Base-by-base conservation (phyloP, 2,797 vertebrate species). In the Nyctalus aviator region DNA sequence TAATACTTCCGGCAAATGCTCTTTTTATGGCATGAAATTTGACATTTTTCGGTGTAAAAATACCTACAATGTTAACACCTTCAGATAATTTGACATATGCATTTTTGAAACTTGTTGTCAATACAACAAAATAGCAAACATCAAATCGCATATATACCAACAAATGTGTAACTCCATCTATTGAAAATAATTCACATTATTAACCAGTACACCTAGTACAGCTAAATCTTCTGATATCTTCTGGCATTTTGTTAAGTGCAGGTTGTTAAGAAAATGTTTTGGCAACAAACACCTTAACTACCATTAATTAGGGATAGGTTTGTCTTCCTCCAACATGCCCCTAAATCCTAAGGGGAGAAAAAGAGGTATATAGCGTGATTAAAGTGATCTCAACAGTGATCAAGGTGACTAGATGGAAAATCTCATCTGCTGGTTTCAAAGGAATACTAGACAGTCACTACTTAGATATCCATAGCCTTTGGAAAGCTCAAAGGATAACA, bases 201-300 rank as follows among this genome's bases (percentile, higher is more conserved):
- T 55, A 23, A 55, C 53, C 21, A 21, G 53, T 55, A 55, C 21
- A 55, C 53, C 21, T 21, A 94, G 90, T 23, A 91, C 53, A 93
- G 78, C 30, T 95, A 93, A 91, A 93, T 88, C 62, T 81, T 95
- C 83, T 94, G 27, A 25, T 90, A 85, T 30, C 46, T 90, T 93
- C 75, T 44, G n/a, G 44, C 85, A 93, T 92, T 92, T 95, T 95
- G 76, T 95, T 83, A 94, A 95, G 68, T 55, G 17, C 14, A 83
- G 57, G 82, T 55, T 95, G 85, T 83, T 93, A 93, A 20, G 81
- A 53, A 95, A 92, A 93, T 96, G 85, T 91, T 97, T 92, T 89
- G 78, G 82, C 59, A 96, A 95, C 64, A 41, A 93, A 92, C 53
- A 92, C n/a, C 75, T 88, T 90, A 93, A 90, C 92, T 93, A 95